Conservation (phyloP, 2,113 vertebrate genomes). For the Malurus melanocephalus region DNA sequence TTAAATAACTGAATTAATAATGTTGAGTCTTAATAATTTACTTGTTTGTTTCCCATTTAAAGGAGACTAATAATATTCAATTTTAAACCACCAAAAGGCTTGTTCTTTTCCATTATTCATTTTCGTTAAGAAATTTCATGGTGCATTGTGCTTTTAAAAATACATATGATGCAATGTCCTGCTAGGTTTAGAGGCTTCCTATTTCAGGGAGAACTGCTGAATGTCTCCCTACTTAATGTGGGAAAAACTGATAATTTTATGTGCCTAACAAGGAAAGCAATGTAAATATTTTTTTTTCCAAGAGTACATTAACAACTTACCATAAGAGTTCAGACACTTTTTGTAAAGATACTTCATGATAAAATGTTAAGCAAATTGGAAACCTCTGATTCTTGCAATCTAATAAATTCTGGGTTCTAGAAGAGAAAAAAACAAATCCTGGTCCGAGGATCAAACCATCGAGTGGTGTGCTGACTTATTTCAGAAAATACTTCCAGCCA, state of each 20-base stretch:
- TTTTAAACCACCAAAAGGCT: not conserved
- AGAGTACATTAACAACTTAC: not conserved
- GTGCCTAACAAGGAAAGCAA: not conserved
- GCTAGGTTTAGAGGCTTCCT: not conserved
- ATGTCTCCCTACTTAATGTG: not conserved
- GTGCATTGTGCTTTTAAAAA: not conserved
- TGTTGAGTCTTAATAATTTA: not conserved
- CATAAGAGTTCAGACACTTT: not conserved
- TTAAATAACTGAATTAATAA: not conserved
- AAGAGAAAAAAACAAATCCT: not conserved
- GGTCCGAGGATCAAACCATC: not conserved
- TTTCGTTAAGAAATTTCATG: not conserved
- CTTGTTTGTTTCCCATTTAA: not conserved
- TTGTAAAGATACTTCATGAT: not conserved
- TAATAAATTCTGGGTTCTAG: not conserved
- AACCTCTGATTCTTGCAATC: not conserved
- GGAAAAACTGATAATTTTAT: not conserved
- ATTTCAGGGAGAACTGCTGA: not conserved
- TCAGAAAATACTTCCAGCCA: not conserved
- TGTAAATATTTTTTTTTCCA: not conserved
- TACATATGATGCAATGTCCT: not conserved
- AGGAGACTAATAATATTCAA: not conserved
- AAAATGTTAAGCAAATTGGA: not conserved
- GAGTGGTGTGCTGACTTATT: not conserved
- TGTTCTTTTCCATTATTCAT: not conserved